Evolutionary conservation across 2,797 vertebrate species (phyloP), one percentile per base, ranked within the genome.

Genomic region (Protonibea diacanthus): DNA sequence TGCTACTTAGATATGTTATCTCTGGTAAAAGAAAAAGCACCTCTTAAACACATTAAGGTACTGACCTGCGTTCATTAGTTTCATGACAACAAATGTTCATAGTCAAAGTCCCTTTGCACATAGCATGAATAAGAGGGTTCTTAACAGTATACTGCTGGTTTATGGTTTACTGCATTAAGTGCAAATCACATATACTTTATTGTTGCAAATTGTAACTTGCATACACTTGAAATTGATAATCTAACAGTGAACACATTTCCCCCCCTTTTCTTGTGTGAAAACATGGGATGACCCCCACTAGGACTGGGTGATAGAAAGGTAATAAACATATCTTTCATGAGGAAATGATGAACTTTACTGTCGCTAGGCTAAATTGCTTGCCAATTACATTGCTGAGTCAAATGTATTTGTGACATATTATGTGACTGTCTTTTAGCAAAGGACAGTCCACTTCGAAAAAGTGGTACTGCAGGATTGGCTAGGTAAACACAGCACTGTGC

Each of bases 41-140:
- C 18, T 20, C 33, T 42, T 66, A n/a, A 0, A 29, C 21, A 63
- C 40, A 64, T 2, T 48, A 45, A 52, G 40, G n/a, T 51, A 38
- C 29, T 51, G 21, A 55, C 15, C 27, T 60, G 25, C 29, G 2
- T 67, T 60, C 23, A 73, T 78, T 11, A 33, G 4, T 66, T 78
- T 38, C 6, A 12, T 62, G 55, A 60, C 40, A 61, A 62, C 51
- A 21, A 52, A 64, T 48, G 1, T 42, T 59, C 2, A 15, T 27
- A 33, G 33, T 33, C 7, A 8, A 33, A 33, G 33, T 33, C 33
- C 64, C 45, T 52, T 80, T 81, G 15, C 57, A 38, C 15, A 74
- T 4, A 47, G 18, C 20, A 23, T 5, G 5, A 65, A 71, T 47
- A 65, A 40, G 1, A 47, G 25, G 51, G 20, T 44, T 45, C 6